Percentiles rank a stretch among this genome's conserved stretches.
Conservation (phyloP, 2,888 invertebrate genomes). For the Drosophila vallismaia region DNA sequence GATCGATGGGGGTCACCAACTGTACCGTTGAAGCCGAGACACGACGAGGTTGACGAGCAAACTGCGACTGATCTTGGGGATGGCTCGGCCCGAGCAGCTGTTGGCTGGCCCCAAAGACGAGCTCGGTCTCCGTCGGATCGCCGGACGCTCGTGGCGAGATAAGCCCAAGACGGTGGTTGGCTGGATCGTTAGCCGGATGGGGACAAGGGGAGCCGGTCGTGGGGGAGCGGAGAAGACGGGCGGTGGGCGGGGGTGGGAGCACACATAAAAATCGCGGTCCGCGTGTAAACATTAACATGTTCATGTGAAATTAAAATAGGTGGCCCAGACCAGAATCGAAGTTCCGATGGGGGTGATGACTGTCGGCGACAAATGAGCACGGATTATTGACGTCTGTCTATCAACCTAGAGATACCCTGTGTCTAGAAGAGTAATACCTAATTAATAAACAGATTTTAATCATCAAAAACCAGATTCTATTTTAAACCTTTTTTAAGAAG, state of each 20-base stretch:
- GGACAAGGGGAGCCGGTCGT: constrained; percentile 18
- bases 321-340: constrained; percentile 37
- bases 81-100: constrained; percentile 32
- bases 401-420: neutral
- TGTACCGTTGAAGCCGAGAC: constrained; percentile 11
- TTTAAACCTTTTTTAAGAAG: too few relatives aligned
- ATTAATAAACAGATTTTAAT: neutral
- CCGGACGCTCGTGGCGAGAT: constrained; percentile 51
- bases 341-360: constrained; percentile 29
- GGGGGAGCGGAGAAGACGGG: constrained; percentile 19
- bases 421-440: too few relatives aligned
- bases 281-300: constrained; percentile 80
- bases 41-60: constrained; percentile 59
- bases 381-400: neutral
- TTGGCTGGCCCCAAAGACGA: constrained; percentile 43
- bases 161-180: constrained; percentile 48
- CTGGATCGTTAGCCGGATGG: constrained; percentile 34
- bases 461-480: too few relatives aligned
- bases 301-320: constrained; percentile 75
- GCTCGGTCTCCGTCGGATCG: constrained; percentile 40
- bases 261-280: constrained; percentile 75
- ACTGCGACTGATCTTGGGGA: constrained; percentile 70
- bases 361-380: constrained; percentile 17
- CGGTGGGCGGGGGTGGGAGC: constrained; percentile 55
- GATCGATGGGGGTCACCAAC: constrained; percentile 1